Percentiles rank a stretch among this genome's conserved stretches.
These are phyloP conservation scores for Cataglyphis hispanica DNA, from an alignment of 1,140 invertebrate species.

Conservation along the genomic window DNA sequence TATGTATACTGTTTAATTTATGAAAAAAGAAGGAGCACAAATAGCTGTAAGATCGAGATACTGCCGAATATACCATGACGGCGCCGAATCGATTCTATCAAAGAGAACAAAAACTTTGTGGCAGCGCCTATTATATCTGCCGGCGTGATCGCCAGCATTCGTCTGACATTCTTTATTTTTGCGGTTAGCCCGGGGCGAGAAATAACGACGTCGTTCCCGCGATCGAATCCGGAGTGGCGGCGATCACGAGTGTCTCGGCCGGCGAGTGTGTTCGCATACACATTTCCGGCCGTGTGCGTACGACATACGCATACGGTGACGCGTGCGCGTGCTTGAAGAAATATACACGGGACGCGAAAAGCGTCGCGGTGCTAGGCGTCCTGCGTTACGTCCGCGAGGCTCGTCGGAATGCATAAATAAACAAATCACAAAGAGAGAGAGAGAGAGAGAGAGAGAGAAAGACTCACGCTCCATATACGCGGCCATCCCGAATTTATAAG, in stretches of 20 bases:
- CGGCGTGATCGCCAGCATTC: conserved; percentile 47
- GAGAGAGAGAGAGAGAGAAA: conserved; percentile 64
- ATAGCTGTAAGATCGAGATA: conserved; percentile 34
- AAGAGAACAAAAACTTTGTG: conserved; percentile 48
- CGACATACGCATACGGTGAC: conserved; percentile 36
- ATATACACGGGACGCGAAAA: conserved; percentile 85
- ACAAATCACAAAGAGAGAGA: conserved; percentile 70
- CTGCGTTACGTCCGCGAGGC: conserved; percentile 82
- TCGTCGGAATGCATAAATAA: conserved; percentile 85
- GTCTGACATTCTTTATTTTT: conserved; percentile 58
- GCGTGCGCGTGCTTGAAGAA: conserved; percentile 80
- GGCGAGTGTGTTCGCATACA: conserved; percentile 32
- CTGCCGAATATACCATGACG: conserved; percentile 3
- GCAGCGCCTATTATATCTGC: conserved; percentile 33
- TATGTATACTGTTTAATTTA: conserved; percentile 27
- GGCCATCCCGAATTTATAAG: conserved; percentile 76
- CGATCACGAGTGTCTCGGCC: conserved; percentile 48
- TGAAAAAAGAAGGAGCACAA: conserved; percentile 11
- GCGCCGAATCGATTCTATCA: conserved; percentile 52
- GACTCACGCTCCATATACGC: conserved; percentile 69
- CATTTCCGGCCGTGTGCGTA: conserved; percentile 39
- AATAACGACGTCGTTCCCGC: conserved; percentile 70
- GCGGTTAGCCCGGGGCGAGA: conserved; percentile 62
- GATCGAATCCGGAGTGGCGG: conserved; percentile 69
- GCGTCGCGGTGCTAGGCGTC: conserved; percentile 83